Evolutionary conservation across 2,113 vertebrate genomes (phyloP).

Genomic region (Anthoscopus minutus): DNA sequence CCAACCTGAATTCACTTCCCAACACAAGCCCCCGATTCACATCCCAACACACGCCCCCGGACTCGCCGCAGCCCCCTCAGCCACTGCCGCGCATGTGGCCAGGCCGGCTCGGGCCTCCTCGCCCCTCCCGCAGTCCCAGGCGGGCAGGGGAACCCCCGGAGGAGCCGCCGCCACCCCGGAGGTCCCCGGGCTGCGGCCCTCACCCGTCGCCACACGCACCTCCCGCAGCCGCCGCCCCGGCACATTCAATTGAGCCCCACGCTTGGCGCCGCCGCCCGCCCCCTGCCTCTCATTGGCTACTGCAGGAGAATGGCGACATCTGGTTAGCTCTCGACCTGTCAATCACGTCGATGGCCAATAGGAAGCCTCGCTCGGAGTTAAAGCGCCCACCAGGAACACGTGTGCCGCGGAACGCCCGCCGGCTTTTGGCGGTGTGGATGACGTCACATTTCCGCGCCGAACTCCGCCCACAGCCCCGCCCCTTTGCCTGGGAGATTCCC

Average conservation of each 20-base stretch:
- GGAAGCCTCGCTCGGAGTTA: rapidly evolving
- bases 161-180: rapidly evolving
- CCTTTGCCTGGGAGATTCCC: rapidly evolving
- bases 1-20: rapidly evolving
- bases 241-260: neutral
- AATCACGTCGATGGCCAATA: rapidly evolving
- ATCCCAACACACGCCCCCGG: rapidly evolving
- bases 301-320: rapidly evolving
- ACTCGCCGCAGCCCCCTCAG: neutral
- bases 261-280: neutral
- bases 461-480: rapidly evolving
- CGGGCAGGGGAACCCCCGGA: rapidly evolving
- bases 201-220: neutral
- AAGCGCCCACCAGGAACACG: neutral
- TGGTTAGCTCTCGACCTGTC: rapidly evolving
- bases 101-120: neutral
- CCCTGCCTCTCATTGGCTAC: neutral
- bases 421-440: rapidly evolving
- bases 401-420: rapidly evolving
- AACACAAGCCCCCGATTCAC: rapidly evolving
- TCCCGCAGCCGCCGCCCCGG: neutral
- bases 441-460: neutral
- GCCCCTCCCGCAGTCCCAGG: neutral
- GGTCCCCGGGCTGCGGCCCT: rapidly evolving
- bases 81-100: neutral